Conservation (phyloP, 2,888 invertebrate species). For the Gonocerus acuteangulatus region DNA sequence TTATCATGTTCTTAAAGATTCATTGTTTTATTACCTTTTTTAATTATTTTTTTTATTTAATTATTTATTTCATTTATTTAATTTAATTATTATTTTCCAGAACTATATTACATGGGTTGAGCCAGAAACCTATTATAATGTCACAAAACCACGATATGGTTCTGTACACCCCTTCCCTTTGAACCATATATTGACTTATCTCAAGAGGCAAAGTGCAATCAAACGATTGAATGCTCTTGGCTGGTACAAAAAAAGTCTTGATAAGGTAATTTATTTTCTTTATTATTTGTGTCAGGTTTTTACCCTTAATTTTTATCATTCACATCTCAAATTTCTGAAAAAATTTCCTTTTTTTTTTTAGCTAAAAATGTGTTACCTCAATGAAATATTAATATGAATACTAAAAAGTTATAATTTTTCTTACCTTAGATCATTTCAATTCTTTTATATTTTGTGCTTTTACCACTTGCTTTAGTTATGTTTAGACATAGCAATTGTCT, state of each 20-base stretch:
- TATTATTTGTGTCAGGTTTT: background rate
- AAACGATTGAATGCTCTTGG: constrained; percentile 68
- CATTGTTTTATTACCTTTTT: no score
- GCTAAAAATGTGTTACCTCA: background rate
- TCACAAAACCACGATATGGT: constrained; percentile 78
- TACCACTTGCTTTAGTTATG: no score
- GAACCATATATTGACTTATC: constrained; percentile 69
- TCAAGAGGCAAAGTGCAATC: constrained; percentile 61
- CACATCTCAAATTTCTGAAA: background rate
- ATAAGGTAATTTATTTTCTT: constrained; percentile 65
- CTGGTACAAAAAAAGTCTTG: constrained; percentile 71
- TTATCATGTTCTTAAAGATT: no score
- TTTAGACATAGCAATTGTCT: no score
- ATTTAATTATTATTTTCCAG: constrained; percentile 47
- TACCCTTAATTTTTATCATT: background rate
- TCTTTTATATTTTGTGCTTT: no score
- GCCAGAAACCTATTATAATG: constrained; percentile 64
- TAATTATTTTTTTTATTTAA: no score
- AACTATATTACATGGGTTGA: constrained; percentile 84
- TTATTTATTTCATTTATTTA: no score
- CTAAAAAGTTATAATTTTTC: background rate
- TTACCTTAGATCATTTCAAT: no score
- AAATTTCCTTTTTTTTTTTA: background rate
- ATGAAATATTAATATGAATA: background rate
- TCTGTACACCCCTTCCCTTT: constrained; percentile 91